A percentile compares a stretch with the other conserved stretches of the same genome.
phyloP scores from a whole-genome alignment of 2,113 vertebrate species.

The Plestiodon gilberti region DNA sequence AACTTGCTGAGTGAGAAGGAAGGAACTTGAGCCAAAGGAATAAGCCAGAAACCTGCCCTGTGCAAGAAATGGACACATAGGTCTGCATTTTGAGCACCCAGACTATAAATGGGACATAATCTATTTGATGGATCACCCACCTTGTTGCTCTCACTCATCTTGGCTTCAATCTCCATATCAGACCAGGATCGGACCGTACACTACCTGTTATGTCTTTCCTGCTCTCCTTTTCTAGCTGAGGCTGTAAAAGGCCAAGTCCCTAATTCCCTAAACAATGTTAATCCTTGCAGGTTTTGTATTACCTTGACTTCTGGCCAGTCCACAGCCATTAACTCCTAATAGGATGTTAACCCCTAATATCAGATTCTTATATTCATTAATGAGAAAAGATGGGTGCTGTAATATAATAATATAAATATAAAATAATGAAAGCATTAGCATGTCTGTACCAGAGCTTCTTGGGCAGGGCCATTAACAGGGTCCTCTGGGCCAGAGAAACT shows the following conservation, averaged over 20 bases:
- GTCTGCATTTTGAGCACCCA: background rate
- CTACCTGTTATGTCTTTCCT: background rate
- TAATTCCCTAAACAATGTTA: conserved; percentile 35
- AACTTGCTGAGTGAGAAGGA: background rate
- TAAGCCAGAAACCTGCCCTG: background rate
- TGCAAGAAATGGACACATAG: background rate
- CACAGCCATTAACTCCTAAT: conserved; percentile 18
- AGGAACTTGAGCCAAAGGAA: background rate
- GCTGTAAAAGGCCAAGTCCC: background rate
- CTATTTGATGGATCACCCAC: background rate
- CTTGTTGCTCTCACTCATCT: background rate
- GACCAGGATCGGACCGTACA: background rate
- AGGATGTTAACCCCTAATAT: background rate
- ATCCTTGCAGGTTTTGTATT: conserved; percentile 33
- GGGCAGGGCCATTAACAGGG: background rate
- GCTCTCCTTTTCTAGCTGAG: background rate
- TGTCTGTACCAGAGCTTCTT: background rate
- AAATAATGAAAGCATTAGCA: background rate
- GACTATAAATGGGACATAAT: background rate
- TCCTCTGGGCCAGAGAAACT: background rate
- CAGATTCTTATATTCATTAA: background rate
- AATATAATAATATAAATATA: no score
- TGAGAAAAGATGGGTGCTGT: background rate
- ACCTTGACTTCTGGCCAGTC: conserved; percentile 11
- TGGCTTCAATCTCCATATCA: conserved; percentile 4